Conservation (phyloP, 2,113 vertebrate species). For the Ctenodactylus gundi region DNA sequence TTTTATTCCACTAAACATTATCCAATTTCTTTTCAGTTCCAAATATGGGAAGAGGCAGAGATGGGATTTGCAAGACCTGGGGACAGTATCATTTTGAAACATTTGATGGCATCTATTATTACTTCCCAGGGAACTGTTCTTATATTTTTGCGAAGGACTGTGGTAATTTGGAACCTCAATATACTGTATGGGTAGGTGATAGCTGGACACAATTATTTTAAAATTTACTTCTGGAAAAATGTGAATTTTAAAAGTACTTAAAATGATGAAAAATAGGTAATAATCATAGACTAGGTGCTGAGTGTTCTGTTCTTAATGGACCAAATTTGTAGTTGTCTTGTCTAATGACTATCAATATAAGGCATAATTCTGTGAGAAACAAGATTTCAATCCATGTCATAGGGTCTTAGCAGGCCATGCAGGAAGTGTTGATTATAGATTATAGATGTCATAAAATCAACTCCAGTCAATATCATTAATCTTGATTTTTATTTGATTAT, state of each 20-base stretch:
- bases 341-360: background rate
- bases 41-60: constrained; percentile 94
- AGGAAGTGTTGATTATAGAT: background rate
- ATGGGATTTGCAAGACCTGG: constrained; percentile 97
- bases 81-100: constrained; percentile 98
- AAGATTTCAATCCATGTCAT: background rate
- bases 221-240: background rate
- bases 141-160: constrained; percentile 98
- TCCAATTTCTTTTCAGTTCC: constrained; percentile 87
- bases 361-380: background rate
- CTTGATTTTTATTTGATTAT: background rate
- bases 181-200: constrained; percentile 96
- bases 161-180: constrained; percentile 89
- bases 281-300: background rate
- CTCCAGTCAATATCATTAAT: background rate
- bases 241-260: background rate
- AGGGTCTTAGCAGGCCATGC: background rate
- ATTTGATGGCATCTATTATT: constrained; percentile 98
- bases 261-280: background rate
- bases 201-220: background rate
- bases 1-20: constrained; percentile 52
- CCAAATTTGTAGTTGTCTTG: background rate
- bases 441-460: background rate
- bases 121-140: constrained; percentile 97
- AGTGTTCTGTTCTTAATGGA: background rate